Evolutionary conservation across 2,888 invertebrate genomes (phyloP).

Genomic region (Drosophila rellima): DNA sequence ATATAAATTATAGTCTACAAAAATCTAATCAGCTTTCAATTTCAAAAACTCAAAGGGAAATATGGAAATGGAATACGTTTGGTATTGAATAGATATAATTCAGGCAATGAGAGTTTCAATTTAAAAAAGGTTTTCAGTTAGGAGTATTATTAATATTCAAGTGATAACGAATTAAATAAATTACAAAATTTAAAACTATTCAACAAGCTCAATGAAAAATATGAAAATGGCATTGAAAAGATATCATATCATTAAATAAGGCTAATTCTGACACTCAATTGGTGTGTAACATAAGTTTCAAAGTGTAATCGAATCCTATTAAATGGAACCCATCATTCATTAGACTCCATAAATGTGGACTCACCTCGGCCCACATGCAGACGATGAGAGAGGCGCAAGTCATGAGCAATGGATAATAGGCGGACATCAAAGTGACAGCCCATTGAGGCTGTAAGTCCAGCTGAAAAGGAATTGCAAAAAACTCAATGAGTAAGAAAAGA

Average conservation of each 20-base stretch:
- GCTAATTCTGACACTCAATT: not conserved
- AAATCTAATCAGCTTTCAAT: too few relatives aligned
- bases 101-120: too few relatives aligned
- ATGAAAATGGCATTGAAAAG: not conserved
- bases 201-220: not conserved
- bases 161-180: too few relatives aligned
- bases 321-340: not conserved
- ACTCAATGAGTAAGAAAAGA: too few relatives aligned
- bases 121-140: too few relatives aligned
- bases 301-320: not conserved
- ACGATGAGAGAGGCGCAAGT: conserved; percentile 96
- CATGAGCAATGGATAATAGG: conserved; percentile 95
- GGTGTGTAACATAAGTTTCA: not conserved
- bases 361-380: conserved; percentile 97
- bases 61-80: not conserved
- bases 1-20: too few relatives aligned
- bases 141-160: too few relatives aligned
- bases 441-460: conserved; percentile 93
- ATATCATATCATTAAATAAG: not conserved
- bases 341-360: conserved; percentile 71
- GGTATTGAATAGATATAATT: not conserved
- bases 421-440: conserved; percentile 94
- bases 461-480: conserved; percentile 84
- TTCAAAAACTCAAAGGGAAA: too few relatives aligned
- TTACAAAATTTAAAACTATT: not conserved